Base-by-base conservation (phyloP, 2,113 vertebrate genomes). In the Montifringilla adamsi region DNA sequence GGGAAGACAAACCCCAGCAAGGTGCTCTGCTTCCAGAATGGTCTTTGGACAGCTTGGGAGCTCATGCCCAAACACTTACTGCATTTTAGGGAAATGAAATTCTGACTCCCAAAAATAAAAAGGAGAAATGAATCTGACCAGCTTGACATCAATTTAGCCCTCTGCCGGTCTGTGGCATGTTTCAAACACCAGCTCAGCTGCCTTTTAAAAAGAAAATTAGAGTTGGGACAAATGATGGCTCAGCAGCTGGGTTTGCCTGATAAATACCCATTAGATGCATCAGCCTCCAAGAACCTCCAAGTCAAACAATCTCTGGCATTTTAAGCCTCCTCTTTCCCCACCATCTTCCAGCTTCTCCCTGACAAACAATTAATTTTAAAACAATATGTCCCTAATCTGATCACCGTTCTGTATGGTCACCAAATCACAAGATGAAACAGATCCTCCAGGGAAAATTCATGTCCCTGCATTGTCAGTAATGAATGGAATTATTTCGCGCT, bases 21-120 rank as follows among this genome's bases (percentile, higher is more conserved):
- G 58, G 46, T 6, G 6, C 72, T 78, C 43, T 11, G 3, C 41
- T 68, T 84, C 72, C 4, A 2, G 62, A 37, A 41, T 4, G 16
- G 68, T 62, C 58, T 70, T 12, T 1, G 59, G 59, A 52, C 37
- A n/a, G 73, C 27, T 47, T 20, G 56, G 55, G 46, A 72, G 26
- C 74, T 84, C 33, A 18, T 94, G 87, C n/a, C 80, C 72, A 85
- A 90, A 46, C 33, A 20, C 18, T 53, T 19, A 50, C 4, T 93
- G 90, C 37, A n/a, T 85, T 97, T 98, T 97, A 94, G 56, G 97
- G 98, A 98, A 98, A 96, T 13, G 97, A 98, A 97, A 98, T 95
- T 95, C 70, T 76, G 59, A 70, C 70, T 96, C 82, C 84, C 53
- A 77, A 94, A 95, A 96, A 95, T 92, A 94, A 94, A 97, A 97